A percentile compares a stretch with the other conserved stretches of the same genome.
Evolutionary conservation across 2,888 invertebrate species (phyloP).

Genomic region (Lypha dubia): DNA sequence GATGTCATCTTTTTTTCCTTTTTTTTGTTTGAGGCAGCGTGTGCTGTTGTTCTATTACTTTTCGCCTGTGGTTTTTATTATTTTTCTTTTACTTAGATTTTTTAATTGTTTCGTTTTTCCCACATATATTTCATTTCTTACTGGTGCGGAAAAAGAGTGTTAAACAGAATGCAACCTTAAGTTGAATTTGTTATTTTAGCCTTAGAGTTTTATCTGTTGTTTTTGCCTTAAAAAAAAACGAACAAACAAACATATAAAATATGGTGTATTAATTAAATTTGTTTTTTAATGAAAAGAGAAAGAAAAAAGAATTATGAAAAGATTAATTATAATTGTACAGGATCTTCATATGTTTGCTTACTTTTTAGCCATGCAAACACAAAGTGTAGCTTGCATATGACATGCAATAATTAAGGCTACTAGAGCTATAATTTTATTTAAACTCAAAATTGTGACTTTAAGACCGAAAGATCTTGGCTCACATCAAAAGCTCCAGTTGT

Average conservation of each 20-base stretch:
- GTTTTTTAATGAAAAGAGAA: not conserved
- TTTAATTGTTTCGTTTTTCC: slow-evolving; percentile 62
- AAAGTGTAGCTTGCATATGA: no score
- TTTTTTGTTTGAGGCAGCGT: slow-evolving; percentile 5
- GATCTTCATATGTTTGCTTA: no score
- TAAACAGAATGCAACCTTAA: slow-evolving; percentile 26
- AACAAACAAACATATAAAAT: slow-evolving; percentile 29
- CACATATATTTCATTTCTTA: slow-evolving; percentile 48
- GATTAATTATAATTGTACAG: no score
- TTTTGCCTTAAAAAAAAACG: slow-evolving; percentile 6
- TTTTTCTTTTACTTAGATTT: slow-evolving; percentile 65
- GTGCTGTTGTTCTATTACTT: slow-evolving; percentile 52
- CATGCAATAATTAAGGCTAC: no score
- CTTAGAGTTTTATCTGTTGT: slow-evolving; percentile 62
- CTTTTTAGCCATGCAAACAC: no score
- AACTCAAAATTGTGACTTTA: no score
- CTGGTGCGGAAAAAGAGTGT: slow-evolving; percentile 60
- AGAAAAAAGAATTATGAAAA: not conserved
- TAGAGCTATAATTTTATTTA: no score
- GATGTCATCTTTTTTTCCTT: slow-evolving; percentile 21
- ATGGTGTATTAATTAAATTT: slow-evolving; percentile 7
- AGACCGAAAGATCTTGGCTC: no score
- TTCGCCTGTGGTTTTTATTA: slow-evolving; percentile 67
- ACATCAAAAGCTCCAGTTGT: no score
- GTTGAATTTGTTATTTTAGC: slow-evolving; percentile 50